A percentile compares a stretch with the other conserved stretches of the same genome.
phyloP scores from a whole-genome alignment of 2,888 invertebrate genomes.

The Ariolimax columbianus region DNA sequence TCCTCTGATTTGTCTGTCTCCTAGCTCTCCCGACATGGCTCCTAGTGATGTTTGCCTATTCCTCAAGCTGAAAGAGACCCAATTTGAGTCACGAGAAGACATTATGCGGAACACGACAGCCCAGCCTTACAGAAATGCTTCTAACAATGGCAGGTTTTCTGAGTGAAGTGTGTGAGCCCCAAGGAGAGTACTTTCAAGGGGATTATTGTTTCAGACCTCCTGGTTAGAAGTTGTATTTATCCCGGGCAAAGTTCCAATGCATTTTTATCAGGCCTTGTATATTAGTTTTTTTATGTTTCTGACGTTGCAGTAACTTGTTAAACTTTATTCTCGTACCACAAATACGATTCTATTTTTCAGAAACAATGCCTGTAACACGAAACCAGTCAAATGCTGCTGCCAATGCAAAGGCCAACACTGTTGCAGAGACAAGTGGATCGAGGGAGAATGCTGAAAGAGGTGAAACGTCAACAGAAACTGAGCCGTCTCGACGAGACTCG shows the following conservation, averaged over 20 bases:
- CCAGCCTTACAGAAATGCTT: too few relatives aligned
- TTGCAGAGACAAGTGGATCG: not conserved
- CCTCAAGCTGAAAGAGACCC: too few relatives aligned
- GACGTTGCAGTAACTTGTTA: not conserved
- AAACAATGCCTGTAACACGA: slow-evolving; percentile 48
- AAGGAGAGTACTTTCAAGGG: too few relatives aligned
- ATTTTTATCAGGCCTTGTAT: not conserved
- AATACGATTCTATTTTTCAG: not conserved
- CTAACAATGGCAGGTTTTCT: too few relatives aligned
- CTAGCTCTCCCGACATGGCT: too few relatives aligned
- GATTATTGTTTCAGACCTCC: not conserved
- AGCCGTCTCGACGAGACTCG: slow-evolving; percentile 37
- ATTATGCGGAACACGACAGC: too few relatives aligned
- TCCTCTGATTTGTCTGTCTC: too few relatives aligned
- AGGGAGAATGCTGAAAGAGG: slow-evolving; percentile 25
- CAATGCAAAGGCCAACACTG: not conserved
- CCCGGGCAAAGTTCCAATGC: not conserved
- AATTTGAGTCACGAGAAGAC: too few relatives aligned
- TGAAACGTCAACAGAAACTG: slow-evolving; percentile 34
- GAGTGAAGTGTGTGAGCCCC: too few relatives aligned
- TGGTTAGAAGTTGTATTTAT: not conserved
- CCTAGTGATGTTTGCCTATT: too few relatives aligned
- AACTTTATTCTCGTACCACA: not conserved
- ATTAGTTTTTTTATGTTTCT: not conserved
- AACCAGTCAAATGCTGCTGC: slow-evolving; percentile 37